Conservation (phyloP, 2,113 vertebrate species). For the Callipepla squamata region DNA sequence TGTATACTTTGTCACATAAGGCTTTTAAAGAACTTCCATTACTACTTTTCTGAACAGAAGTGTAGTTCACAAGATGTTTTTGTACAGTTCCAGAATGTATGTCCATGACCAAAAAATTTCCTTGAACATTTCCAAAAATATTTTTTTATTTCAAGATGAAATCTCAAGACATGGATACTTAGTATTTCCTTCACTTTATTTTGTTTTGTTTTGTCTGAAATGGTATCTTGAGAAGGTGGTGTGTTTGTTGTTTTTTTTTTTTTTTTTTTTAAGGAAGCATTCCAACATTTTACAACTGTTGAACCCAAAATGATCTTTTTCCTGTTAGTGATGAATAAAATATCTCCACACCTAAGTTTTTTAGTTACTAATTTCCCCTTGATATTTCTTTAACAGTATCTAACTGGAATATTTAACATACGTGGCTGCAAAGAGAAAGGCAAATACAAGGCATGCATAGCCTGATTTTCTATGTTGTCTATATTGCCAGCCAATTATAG, state of each 20-base stretch:
- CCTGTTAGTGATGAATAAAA: neutral
- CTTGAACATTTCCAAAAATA: neutral
- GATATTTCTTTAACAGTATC: neutral
- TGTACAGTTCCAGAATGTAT: neutral
- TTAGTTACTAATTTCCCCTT: neutral
- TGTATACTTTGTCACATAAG: neutral
- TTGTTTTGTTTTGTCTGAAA: neutral
- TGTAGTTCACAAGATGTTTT: neutral
- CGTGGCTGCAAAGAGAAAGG: constrained; percentile 1
- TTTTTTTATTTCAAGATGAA: neutral
- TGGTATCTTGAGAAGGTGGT: neutral
- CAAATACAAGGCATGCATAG: neutral
- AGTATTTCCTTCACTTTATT: neutral
- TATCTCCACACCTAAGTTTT: neutral
- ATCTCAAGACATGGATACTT: neutral
- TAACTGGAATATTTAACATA: neutral
- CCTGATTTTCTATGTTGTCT: constrained; percentile 31
- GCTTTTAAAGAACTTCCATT: neutral
- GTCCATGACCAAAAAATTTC: neutral
- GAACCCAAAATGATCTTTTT: neutral
- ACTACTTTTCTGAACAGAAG: neutral
- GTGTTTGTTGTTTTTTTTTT: no score
- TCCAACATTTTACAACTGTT: neutral
- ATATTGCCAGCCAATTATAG: neutral
- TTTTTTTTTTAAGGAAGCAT: neutral